Evolutionary conservation across 2,113 vertebrate species (phyloP).

Genomic region (Mobula birostris): DNA sequence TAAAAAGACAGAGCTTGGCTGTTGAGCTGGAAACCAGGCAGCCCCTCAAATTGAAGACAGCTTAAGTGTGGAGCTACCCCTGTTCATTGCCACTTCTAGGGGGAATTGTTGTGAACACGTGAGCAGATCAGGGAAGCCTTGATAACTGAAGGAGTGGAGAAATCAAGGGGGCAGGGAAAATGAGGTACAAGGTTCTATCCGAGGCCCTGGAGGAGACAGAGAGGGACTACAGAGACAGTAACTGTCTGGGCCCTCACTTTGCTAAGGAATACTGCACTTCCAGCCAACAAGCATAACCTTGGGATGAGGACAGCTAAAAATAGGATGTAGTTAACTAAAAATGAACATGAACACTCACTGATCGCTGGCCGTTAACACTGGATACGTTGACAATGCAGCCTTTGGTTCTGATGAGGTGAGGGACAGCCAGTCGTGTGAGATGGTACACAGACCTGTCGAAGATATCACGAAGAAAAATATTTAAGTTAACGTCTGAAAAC

Average conservation of each 20-base stretch:
- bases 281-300: background rate
- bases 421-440: slow-evolving; percentile 64
- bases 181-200: background rate
- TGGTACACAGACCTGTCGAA: slow-evolving; percentile 57
- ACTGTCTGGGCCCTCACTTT: too few relatives aligned
- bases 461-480: background rate
- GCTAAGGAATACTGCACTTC: background rate
- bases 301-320: background rate
- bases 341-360: slow-evolving; percentile 50
- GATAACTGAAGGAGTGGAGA: too few relatives aligned
- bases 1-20: too few relatives aligned
- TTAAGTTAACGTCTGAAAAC: background rate
- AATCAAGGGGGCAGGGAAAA: too few relatives aligned
- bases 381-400: slow-evolving; percentile 67
- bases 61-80: too few relatives aligned
- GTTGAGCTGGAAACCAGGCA: too few relatives aligned
- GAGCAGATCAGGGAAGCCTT: too few relatives aligned
- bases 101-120: too few relatives aligned
- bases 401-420: slow-evolving; percentile 63
- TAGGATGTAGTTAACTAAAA: too few relatives aligned
- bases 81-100: too few relatives aligned
- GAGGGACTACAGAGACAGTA: background rate
- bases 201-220: background rate
- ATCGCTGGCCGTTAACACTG: slow-evolving; percentile 68
- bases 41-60: too few relatives aligned